phyloP scores from a whole-genome alignment of 2,888 invertebrate genomes.

The Gastrophysa polygoni region DNA sequence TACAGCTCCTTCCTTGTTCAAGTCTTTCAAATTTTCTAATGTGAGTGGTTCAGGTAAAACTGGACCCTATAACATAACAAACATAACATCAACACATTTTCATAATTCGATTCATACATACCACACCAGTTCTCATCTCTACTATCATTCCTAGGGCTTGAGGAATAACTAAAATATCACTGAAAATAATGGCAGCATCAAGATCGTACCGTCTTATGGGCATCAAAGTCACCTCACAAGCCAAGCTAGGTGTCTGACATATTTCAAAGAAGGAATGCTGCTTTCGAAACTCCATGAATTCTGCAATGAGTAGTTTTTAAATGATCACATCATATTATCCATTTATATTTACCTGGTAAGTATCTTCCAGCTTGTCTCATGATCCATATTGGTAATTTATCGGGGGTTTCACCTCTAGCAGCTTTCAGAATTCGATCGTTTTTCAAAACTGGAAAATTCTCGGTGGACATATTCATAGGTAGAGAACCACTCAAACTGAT shows the following conservation, averaged over 20 bases:
- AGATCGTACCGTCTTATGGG: constrained; percentile 83
- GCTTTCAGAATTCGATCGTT: constrained; percentile 89
- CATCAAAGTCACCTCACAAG: constrained; percentile 93
- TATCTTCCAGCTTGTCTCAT: constrained; percentile 98
- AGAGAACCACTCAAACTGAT: background rate
- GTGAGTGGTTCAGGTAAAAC: constrained; percentile 80
- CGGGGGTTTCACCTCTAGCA: constrained; percentile 82
- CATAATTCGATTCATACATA: constrained; percentile 54
- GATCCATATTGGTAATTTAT: constrained; percentile 93
- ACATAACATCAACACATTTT: too few species aligned
- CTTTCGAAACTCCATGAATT: constrained; percentile 78
- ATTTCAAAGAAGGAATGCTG: constrained; percentile 91
- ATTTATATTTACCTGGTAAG: constrained; percentile 68
- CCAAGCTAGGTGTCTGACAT: constrained; percentile 87
- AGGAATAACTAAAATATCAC: constrained; percentile 95
- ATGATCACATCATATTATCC: background rate
- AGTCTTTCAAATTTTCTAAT: constrained; percentile 72
- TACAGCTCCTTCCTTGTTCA: constrained; percentile 71
- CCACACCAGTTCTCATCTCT: constrained; percentile 88
- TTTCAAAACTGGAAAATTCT: constrained; percentile 76
- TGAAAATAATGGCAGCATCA: constrained; percentile 98
- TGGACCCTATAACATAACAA: constrained; percentile 72
- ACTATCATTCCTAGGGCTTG: constrained; percentile 92
- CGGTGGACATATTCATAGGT: constrained; percentile 24
- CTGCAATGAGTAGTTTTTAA: constrained; percentile 51